phyloP scores from a whole-genome alignment of 2,797 vertebrate genomes.

The Cynodonichthys magdalenae region DNA sequence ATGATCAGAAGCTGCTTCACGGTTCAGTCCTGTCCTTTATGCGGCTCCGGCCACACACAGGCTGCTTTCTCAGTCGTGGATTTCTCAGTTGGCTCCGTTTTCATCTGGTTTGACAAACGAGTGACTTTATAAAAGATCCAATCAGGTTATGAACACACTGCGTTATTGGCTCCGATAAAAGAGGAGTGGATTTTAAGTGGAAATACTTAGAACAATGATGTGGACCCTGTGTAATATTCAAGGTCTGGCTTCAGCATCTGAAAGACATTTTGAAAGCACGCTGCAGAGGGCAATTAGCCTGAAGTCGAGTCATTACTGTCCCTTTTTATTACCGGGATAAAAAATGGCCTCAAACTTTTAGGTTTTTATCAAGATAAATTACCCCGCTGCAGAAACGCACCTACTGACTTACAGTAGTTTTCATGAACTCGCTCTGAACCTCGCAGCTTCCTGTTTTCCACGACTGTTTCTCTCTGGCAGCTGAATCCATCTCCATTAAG shows the following conservation, averaged over 20 bases:
- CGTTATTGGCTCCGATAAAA: constrained; percentile 60
- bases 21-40: constrained; percentile 54
- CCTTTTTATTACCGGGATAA: constrained; percentile 83
- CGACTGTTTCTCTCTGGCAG: constrained; percentile 67
- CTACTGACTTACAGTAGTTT: constrained; percentile 88
- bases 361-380: constrained; percentile 78
- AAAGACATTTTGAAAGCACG: constrained; percentile 76
- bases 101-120: constrained; percentile 63
- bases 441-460: constrained; percentile 83
- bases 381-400: constrained; percentile 74
- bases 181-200: constrained; percentile 65
- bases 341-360: constrained; percentile 74
- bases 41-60: constrained; percentile 72
- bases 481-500: constrained; percentile 77
- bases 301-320: constrained; percentile 80
- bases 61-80: constrained; percentile 49
- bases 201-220: constrained; percentile 64
- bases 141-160: constrained; percentile 61
- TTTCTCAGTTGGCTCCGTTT: constrained; percentile 54
- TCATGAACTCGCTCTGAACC: constrained; percentile 81
- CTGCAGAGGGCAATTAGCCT: constrained; percentile 75
- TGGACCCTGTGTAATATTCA: constrained; percentile 74
- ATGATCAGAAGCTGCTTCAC: constrained; percentile 67
- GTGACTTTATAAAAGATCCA: constrained; percentile 64
- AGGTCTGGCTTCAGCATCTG: constrained; percentile 78